Conservation (phyloP, 2,888 invertebrate genomes). For the Aporophyla lueneburgensis region DNA sequence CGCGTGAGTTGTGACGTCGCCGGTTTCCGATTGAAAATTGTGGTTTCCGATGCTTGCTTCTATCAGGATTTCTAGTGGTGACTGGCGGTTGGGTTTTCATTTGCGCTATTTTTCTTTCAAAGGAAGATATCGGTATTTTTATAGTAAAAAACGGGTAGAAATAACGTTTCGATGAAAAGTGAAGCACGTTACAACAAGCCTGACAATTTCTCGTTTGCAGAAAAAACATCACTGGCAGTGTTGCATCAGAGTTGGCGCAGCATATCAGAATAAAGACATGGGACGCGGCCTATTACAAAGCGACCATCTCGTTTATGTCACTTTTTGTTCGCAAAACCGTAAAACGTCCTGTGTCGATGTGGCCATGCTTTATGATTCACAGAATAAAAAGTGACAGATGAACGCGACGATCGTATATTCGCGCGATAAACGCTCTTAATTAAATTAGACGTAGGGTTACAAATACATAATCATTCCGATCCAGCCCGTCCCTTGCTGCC, state of each 20-base stretch:
- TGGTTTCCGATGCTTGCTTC: slow-evolving; percentile 51
- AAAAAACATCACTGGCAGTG: background rate
- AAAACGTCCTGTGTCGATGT: background rate
- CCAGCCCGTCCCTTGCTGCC: no score
- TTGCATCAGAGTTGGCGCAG: no score
- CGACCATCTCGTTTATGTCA: background rate
- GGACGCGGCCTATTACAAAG: background rate
- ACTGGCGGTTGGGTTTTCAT: slow-evolving; percentile 6
- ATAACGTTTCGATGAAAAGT: background rate
- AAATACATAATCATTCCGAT: background rate
- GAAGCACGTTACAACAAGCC: background rate
- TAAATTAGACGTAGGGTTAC: background rate
- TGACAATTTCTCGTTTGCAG: background rate
- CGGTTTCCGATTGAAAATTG: slow-evolving; percentile 64
- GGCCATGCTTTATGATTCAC: background rate
- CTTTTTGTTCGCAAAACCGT: background rate
- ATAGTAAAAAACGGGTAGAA: background rate
- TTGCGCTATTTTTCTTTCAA: background rate
- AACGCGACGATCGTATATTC: background rate
- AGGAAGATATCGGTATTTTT: background rate
- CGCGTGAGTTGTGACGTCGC: slow-evolving; percentile 24
- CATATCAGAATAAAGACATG: background rate
- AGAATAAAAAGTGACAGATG: background rate
- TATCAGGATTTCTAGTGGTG: slow-evolving; percentile 11
- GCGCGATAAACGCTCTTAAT: background rate